Evolutionary conservation across 30 jellyfish, hydroid and myxozoan genomes (phyloP), one percentile per base, ranked within the genome.

Genomic region (Pseudorhiza aurosa): DNA sequence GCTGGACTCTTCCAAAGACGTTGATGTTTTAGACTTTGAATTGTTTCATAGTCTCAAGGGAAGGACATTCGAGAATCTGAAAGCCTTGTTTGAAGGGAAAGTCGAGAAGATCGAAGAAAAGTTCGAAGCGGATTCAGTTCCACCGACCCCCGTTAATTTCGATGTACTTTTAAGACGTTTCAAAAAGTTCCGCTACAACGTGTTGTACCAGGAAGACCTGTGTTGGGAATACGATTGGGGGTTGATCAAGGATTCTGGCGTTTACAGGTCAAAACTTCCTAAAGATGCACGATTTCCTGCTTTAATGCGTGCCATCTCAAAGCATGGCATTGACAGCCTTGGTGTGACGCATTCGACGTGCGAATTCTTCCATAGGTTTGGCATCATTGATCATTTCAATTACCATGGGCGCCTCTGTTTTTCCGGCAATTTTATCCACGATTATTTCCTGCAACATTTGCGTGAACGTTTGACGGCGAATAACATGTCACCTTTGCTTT

Each of bases 141-240:
- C 89, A 14, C 88, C 85, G 5, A 55, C 70, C 0, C 50, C 83
- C 17, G 87, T 88, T 2, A 87, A 68, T 0, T 65, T 88, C 28
- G 35, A 58, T 26, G 4, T 7, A n/a, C 77, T 88, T 1, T 50
- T 88, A 5, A 29, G 63, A 27, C 25, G 37, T 26, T 82, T 80
- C 72, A 73, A 65, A 53, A 30, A 6, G 3, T 21, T 37, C 1
- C 88, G 94, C n/a, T 88, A 71, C 46, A 68, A 65, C 21, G 81
- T 95, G 1, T 37, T 88, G 35, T 88, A 88, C 44, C 97, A 88
- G 37, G 97, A 88, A 31, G 97, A 88, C 43, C 55, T 88, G 19
- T 88, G 97, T 67, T 81, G 87, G 81, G 85, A 82, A 40, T 43
- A 82, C 57, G 75, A 75, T 29, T 88, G 97, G 97, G 95, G 97